Evolutionary conservation across 1,140 invertebrate genomes (phyloP), one percentile per base, ranked within the genome.

Genomic region (Conus ventricosus): DNA sequence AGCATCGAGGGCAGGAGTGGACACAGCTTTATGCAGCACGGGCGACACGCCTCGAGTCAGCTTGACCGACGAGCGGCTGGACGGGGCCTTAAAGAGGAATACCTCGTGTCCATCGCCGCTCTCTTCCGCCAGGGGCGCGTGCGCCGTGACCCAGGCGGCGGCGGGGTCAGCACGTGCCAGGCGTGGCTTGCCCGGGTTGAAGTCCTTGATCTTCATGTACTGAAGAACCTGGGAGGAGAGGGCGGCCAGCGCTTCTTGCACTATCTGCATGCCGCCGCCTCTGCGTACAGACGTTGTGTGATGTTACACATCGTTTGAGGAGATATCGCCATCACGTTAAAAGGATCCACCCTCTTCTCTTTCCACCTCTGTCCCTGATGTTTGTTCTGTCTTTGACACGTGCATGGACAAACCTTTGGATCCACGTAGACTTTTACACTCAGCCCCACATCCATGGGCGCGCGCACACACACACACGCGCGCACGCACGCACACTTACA

Each of bases 221-320:
- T 92, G 90, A 23, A 90, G 76, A 8, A 91, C 76, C 25, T 92
- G 92, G 54, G 88, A 81, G 25, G 92, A 92, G 39, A 92, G 63
- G 23, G 90, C 84, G 0, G 91, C 91, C 81, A 92, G 90, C 0
- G 91, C 84, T n/a, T 92, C 92, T 63, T 90, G 90, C 10, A 90
- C 90, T 90, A 85, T 76, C 51, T 67, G 27, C 76, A 53, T 10
- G 76, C 57, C 39, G 57, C 80, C 51, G 7, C 78, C 71, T n/a
- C 25, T 84, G 17, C n/a, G 0, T 4, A 60, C 57, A 60, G 57
- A 15, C 57, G 15, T 15, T 11, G 57, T 8, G 57, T 15, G 57
- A 60, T 39, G 3, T 39, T 39, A 39, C 39, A 39, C 3, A 39
- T 39, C 39, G 39, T 39, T 39, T 39, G 3, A 39, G 39, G 39